Conservation (phyloP, 2,888 invertebrate genomes). For the Balanococcus diminutus region DNA sequence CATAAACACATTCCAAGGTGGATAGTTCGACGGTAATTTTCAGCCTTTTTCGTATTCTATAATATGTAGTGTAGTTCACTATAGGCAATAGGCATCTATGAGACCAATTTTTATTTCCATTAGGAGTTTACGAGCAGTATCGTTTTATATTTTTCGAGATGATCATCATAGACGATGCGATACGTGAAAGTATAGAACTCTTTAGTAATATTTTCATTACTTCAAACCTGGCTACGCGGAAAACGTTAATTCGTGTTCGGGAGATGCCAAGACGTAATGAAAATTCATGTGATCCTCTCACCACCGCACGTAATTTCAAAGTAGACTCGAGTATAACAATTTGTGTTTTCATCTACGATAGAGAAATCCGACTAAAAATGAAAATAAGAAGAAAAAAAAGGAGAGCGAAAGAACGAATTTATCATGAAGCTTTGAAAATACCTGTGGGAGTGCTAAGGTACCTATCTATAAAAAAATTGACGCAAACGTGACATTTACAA, state of each 20-base stretch:
- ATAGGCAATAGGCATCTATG: background rate
- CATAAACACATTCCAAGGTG: background rate
- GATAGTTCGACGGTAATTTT: background rate
- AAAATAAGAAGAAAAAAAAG: background rate
- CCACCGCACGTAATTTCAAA: background rate
- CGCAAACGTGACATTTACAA: background rate
- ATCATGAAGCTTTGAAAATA: background rate
- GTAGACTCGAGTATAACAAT: background rate
- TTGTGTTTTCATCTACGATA: background rate
- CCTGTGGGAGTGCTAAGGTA: background rate
- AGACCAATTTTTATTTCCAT: background rate
- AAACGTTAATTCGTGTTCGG: background rate
- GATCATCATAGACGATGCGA: background rate
- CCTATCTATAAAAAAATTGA: background rate
- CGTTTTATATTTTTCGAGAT: background rate
- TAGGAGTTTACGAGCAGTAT: background rate
- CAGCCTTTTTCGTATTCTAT: background rate
- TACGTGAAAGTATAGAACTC: background rate
- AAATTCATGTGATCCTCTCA: background rate
- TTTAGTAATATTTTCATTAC: background rate
- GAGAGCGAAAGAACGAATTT: background rate
- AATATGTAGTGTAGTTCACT: background rate
- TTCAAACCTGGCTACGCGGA: background rate
- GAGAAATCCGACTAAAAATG: background rate
- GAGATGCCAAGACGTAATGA: background rate